phyloP scores from a whole-genome alignment of 64 coral and sea anemone genomes.

The Porites lutea region DNA sequence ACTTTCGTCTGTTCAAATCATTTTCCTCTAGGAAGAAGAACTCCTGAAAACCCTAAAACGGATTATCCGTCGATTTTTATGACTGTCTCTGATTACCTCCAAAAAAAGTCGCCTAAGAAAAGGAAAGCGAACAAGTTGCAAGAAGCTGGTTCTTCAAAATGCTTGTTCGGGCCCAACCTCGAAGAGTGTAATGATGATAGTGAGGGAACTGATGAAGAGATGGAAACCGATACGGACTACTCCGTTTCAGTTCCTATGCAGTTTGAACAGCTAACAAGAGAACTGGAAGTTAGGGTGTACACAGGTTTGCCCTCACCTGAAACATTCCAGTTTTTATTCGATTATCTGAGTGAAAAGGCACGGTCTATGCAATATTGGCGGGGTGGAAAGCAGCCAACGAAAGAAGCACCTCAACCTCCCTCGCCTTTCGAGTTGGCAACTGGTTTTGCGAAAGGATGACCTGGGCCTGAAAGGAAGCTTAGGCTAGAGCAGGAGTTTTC shows the following conservation, averaged over 20 bases:
- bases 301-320: slow-evolving; percentile 73
- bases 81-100: too few species aligned
- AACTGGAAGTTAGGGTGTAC: slow-evolving; percentile 54
- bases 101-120: too few species aligned
- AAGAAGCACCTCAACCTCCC: slow-evolving; percentile 42
- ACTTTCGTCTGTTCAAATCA: too few species aligned
- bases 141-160: neutral
- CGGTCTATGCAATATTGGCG: slow-evolving; percentile 76
- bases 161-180: neutral
- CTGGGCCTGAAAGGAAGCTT: slow-evolving; percentile 14
- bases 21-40: too few species aligned
- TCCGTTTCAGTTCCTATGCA: slow-evolving; percentile 52
- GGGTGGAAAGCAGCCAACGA: slow-evolving; percentile 54
- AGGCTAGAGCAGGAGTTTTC: slow-evolving; percentile 54
- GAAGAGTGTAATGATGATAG: neutral
- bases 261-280: slow-evolving; percentile 68
- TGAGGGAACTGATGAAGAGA: neutral
- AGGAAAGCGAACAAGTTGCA: neutral
- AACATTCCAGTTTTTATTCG: slow-evolving; percentile 60
- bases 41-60: too few species aligned
- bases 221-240: slow-evolving; percentile 8
- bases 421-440: neutral
- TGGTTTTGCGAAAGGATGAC: neutral
- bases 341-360: slow-evolving; percentile 58
- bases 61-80: too few species aligned